These are phyloP conservation scores for Umimayanthus chanpuru DNA, from an alignment of 92 coral and sea anemone species.

Conservation along the genomic window DNA sequence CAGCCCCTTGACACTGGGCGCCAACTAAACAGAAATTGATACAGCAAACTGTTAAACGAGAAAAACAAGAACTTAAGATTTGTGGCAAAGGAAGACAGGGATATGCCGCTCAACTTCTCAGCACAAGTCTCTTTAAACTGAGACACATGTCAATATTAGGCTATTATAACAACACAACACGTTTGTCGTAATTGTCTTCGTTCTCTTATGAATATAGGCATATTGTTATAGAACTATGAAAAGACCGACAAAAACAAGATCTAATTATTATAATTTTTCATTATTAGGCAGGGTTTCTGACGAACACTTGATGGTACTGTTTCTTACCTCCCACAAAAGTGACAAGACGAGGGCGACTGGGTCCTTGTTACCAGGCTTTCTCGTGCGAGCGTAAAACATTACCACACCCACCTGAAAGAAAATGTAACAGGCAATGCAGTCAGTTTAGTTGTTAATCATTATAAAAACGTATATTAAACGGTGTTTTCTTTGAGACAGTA, in stretches of 20 bases:
- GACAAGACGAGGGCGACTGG: constrained; percentile 89
- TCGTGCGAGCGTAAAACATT: constrained; percentile 92
- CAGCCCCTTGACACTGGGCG: constrained; percentile 86
- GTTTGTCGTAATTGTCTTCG: too few species aligned
- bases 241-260: too few species aligned
- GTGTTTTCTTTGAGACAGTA: too few species aligned
- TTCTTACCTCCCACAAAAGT: constrained; percentile 91
- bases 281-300: not conserved
- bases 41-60: not conserved
- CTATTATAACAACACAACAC: not conserved
- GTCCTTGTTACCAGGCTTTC: constrained; percentile 92
- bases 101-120: not conserved
- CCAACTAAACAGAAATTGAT: constrained; percentile 59
- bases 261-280: too few species aligned
- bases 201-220: too few species aligned
- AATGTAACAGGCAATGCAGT: not conserved
- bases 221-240: too few species aligned
- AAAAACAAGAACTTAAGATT: not conserved
- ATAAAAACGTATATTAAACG: not conserved
- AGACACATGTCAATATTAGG: not conserved
- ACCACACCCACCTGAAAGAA: constrained; percentile 88
- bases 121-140: not conserved
- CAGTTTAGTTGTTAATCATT: not conserved
- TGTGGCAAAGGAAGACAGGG: not conserved
- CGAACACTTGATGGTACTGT: too few species aligned